A percentile compares a stretch with the other conserved stretches of the same genome.
Evolutionary conservation across 2,797 vertebrate species (phyloP).

Genomic region (Anguilla megastoma): DNA sequence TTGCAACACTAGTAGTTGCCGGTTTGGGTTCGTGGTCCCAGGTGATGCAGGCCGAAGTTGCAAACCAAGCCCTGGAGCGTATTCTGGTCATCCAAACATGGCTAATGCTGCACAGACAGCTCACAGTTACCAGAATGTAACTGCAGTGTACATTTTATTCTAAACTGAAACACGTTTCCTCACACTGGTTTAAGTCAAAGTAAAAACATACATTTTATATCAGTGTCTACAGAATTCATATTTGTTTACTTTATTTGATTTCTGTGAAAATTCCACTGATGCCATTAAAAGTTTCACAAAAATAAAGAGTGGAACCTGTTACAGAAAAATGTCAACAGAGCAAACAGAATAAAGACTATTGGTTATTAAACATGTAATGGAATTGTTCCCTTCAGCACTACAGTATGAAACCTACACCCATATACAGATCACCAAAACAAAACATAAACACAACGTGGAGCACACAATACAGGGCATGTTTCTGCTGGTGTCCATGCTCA

Average conservation of each 20-base stretch:
- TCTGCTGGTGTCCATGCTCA: neutral
- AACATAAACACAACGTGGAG: neutral
- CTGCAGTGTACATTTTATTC: neutral
- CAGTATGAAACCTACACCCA: neutral
- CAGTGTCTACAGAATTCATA: neutral
- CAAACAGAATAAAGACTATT: neutral
- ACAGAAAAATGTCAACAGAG: neutral
- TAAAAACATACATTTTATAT: neutral
- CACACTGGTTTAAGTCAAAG: neutral
- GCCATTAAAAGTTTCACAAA: neutral
- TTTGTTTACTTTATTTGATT: neutral
- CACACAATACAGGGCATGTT: neutral
- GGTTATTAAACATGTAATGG: neutral
- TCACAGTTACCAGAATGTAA: neutral
- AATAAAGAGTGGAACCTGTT: neutral
- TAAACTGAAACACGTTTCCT: neutral
- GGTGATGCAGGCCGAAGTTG: neutral
- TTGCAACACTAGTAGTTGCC: neutral
- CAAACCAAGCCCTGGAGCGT: conserved; percentile 1
- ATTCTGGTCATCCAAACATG: conserved; percentile 14
- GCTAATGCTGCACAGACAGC: too few relatives aligned
- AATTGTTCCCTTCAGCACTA: neutral
- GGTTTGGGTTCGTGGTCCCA: conserved; percentile 1
- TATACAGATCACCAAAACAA: neutral
- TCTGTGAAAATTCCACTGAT: neutral